Evolutionary conservation across 1,140 invertebrate genomes (phyloP).

Genomic region (Apis cerana): DNA sequence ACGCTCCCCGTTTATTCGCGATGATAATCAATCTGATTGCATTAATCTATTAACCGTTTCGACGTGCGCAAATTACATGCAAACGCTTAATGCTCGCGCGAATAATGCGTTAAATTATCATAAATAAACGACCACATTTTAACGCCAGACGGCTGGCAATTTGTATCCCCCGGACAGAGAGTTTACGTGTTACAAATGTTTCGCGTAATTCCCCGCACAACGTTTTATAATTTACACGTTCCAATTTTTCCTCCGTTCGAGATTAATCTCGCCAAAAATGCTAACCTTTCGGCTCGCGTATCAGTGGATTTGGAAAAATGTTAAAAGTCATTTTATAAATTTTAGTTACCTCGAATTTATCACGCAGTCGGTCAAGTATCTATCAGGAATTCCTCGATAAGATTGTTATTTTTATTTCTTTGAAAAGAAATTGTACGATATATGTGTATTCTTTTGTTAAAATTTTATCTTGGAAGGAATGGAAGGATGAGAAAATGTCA

Average conservation of each 20-base stretch:
- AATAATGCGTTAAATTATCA: slow-evolving; percentile 39
- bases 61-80: slow-evolving; percentile 25
- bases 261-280: not conserved
- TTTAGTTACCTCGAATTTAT: no score
- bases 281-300: no score
- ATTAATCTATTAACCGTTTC: slow-evolving; percentile 39
- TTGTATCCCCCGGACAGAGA: not conserved
- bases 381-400: no score
- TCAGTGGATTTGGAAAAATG: no score
- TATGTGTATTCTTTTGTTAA: no score
- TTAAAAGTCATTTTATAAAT: no score
- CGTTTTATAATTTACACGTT: not conserved
- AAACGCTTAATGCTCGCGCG: slow-evolving; percentile 19
- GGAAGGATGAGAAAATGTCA: not conserved
- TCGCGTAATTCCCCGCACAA: slow-evolving; percentile 8
- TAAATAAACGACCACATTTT: slow-evolving; percentile 37
- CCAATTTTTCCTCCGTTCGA: not conserved
- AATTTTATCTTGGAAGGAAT: no score
- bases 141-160: slow-evolving; percentile 16
- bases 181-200: slow-evolving; percentile 29
- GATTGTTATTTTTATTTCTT: no score
- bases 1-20: slow-evolving; percentile 5
- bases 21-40: slow-evolving; percentile 18
- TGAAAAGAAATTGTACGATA: no score
- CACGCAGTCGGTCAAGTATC: no score